Evolutionary conservation across 2,797 vertebrate genomes (phyloP).

Genomic region (Bradypus variegatus): DNA sequence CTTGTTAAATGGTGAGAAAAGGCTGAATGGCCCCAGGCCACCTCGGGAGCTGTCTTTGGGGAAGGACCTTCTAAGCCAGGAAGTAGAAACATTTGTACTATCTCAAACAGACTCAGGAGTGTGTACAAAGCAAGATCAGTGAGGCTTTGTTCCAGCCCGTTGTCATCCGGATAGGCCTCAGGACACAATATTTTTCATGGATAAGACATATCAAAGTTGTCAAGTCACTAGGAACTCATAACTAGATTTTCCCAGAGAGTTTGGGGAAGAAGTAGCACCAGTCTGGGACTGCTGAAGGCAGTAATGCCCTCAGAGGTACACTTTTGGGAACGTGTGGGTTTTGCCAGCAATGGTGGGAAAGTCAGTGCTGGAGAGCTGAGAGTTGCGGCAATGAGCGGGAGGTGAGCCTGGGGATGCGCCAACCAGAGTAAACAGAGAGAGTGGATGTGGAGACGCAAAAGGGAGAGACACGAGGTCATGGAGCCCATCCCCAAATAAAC

Average conservation of each 20-base stretch:
- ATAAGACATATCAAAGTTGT: neutral
- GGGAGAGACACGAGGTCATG: neutral
- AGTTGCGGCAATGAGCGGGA: neutral
- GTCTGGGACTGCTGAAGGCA: neutral
- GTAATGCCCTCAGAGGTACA: neutral
- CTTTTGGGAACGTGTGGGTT: neutral
- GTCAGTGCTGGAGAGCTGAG: neutral
- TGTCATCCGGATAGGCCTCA: neutral
- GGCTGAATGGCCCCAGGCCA: neutral
- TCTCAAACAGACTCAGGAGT: neutral
- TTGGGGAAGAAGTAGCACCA: neutral
- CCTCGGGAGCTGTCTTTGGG: constrained; percentile 2
- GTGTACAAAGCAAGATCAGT: neutral
- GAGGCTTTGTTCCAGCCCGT: neutral
- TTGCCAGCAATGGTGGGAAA: neutral
- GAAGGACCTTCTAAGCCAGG: constrained; percentile 32
- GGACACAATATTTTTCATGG: neutral
- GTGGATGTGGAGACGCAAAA: neutral
- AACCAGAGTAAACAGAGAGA: neutral
- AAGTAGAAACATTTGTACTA: constrained; percentile 42
- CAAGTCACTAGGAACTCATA: neutral
- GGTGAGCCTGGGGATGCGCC: neutral
- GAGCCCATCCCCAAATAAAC: neutral
- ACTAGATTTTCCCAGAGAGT: neutral
- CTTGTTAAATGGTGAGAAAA: constrained; percentile 33